These are phyloP conservation scores for Tachycineta bicolor DNA, from an alignment of 2,113 vertebrate species.

Conservation along the genomic window DNA sequence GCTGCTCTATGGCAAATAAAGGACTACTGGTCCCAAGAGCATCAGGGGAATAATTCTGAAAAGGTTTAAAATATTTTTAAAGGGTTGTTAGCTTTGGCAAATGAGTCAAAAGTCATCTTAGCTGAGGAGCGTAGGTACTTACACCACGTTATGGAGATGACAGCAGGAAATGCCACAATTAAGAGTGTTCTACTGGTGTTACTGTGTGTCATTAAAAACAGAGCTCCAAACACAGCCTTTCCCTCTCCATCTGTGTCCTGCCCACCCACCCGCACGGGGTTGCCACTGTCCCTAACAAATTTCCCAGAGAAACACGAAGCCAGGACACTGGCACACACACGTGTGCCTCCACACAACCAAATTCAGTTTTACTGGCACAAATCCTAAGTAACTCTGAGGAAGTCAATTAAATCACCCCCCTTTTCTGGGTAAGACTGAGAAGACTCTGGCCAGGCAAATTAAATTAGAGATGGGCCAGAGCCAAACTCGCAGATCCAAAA, in stretches of 20 bases:
- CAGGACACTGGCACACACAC: background rate
- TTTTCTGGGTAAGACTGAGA: background rate
- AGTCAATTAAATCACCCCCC: conserved; percentile 29
- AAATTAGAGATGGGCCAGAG: conserved; percentile 35
- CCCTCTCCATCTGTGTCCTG: background rate
- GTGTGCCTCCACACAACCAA: background rate
- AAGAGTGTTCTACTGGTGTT: background rate
- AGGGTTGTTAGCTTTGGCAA: conserved; percentile 55
- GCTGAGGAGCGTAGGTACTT: conserved; percentile 25
- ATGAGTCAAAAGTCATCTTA: conserved; percentile 30
- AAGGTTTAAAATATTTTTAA: conserved; percentile 40
- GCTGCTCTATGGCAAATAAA: conserved; percentile 38
- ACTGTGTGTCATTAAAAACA: background rate
- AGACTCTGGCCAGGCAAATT: conserved; percentile 31
- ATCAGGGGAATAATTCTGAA: background rate
- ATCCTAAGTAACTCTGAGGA: background rate
- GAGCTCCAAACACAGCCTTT: background rate
- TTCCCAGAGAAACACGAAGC: background rate
- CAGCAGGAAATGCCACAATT: conserved; percentile 16
- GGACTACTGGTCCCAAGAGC: conserved; percentile 22
- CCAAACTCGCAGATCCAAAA: conserved; percentile 26
- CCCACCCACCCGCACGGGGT: background rate
- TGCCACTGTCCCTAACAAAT: background rate
- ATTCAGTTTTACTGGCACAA: background rate
- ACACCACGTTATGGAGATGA: background rate